These are phyloP conservation scores for Tursiops truncatus DNA, from an alignment of 2,113 vertebrate genomes.

Conservation along the genomic window DNA sequence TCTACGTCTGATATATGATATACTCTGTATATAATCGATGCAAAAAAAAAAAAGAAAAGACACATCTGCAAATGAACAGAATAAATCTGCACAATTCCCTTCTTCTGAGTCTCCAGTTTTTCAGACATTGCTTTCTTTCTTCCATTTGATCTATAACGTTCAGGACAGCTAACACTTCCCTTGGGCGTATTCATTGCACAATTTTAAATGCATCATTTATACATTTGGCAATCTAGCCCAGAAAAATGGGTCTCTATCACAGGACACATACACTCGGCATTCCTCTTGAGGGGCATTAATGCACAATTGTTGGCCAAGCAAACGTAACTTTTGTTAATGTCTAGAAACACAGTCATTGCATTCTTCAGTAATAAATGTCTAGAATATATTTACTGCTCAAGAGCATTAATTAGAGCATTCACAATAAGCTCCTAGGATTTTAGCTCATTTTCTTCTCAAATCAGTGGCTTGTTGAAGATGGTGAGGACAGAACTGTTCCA, in stretches of 20 bases:
- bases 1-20: background rate
- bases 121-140: background rate
- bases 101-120: background rate
- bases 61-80: background rate
- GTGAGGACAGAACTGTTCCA: background rate
- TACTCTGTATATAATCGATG: background rate
- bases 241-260: background rate
- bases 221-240: background rate
- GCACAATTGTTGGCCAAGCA: background rate
- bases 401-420: slow-evolving; percentile 23
- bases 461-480: background rate
- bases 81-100: background rate
- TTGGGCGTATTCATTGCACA: background rate
- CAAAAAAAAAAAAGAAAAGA: background rate
- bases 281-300: background rate
- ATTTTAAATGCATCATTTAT: background rate
- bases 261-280: background rate
- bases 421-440: background rate
- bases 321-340: background rate
- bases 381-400: slow-evolving; percentile 27
- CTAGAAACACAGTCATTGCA: background rate
- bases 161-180: background rate
- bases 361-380: slow-evolving; percentile 28
- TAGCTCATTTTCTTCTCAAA: background rate
- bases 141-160: background rate